Evolutionary conservation across 64 coral and sea anemone genomes (phyloP), one percentile per base, ranked within the genome.

Genomic region (Cladopsammia gracilis): DNA sequence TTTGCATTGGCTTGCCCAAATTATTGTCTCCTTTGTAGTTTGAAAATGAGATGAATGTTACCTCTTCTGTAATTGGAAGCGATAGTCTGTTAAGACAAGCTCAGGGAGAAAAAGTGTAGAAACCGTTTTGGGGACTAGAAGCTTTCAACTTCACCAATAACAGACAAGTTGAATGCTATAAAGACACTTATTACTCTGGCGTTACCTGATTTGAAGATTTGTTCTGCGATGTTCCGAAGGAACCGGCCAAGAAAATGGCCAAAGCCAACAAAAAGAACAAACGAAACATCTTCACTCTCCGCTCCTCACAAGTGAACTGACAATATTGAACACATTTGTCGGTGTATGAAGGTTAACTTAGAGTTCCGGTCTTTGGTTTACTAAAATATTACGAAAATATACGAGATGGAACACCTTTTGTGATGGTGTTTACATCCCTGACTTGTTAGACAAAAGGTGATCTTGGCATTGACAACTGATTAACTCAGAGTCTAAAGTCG

Each of bases 161-260:
- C 34, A 34, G 34, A 48, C 15, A 6, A 19, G 34, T 73, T 1
- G 3, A 74, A 7, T 47, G 42, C 11, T 45, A 7, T 73, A 14
- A 47, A 73, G 34, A 9, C 70, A 13, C 52, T 25, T 34, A 44
- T 3, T 43, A 8, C 42, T 15, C 11, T 72, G 10, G 14, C 14
- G 14, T n/a, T 75, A 48, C 71, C 71, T 75, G 25, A 16, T 75
- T 47, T 20, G 14, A 10, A 48, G 71, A 75, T 7, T 49, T 75
- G 11, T 75, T 75, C 71, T 75, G 71, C 18, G 44, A 75, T 20
- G 18, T 75, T 73, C 12, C 71, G 2, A 75, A 50, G 44, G 71
- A 75, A 75, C 42, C 53, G 53, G 53, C 47, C 71, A 75, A 75
- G 13, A 75, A 75, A 75, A 75, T 18, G 71, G 71, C 71, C 1